Percentiles rank a stretch among this genome's conserved stretches.
These are phyloP conservation scores for Hydrolagus affinis DNA, from an alignment of 2,113 vertebrate species.

Conservation along the genomic window DNA sequence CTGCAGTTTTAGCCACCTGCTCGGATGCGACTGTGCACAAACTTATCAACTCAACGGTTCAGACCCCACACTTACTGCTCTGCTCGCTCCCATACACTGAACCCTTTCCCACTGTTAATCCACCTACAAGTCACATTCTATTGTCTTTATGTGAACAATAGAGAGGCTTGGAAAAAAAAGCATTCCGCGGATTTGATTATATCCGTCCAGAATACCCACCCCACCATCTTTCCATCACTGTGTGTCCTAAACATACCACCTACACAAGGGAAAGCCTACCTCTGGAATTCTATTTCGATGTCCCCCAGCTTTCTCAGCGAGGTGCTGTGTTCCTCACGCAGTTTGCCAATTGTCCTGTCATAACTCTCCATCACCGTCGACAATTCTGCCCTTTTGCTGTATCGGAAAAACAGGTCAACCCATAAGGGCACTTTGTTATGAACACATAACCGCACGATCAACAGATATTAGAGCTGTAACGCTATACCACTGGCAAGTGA, in stretches of 20 bases:
- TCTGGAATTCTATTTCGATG: slow-evolving; percentile 61
- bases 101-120: too few species aligned
- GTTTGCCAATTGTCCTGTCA: slow-evolving; percentile 41
- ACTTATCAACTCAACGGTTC: not conserved
- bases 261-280: slow-evolving; percentile 48
- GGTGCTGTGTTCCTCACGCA: slow-evolving; percentile 54
- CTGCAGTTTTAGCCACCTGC: not conserved
- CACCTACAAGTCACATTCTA: too few species aligned
- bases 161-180: too few species aligned
- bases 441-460: not conserved
- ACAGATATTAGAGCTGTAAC: not conserved
- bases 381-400: slow-evolving; percentile 58
- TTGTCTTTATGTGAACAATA: too few species aligned
- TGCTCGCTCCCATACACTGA: too few species aligned
- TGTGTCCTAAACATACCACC: not conserved
- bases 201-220: too few species aligned
- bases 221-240: too few species aligned
- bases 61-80: too few species aligned
- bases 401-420: slow-evolving; percentile 26
- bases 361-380: slow-evolving; percentile 48
- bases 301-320: slow-evolving; percentile 51
- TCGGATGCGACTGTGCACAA: not conserved
- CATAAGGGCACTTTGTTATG: not conserved
- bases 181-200: too few species aligned
- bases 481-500: not conserved